phyloP scores from a whole-genome alignment of 1,140 invertebrate species.

The Pseudomyrmex dendroicus region DNA sequence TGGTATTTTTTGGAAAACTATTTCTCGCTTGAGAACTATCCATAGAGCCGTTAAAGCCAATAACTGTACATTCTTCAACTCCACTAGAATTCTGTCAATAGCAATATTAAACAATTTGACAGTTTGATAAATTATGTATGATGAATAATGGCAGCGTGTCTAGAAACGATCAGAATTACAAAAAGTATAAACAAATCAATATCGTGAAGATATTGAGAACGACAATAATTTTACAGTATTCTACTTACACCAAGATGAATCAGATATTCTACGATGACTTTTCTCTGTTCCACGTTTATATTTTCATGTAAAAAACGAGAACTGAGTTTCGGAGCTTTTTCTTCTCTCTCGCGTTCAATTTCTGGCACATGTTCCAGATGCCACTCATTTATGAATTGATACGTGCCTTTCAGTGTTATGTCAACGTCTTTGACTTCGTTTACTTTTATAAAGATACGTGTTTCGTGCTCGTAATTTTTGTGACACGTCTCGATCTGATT shows the following conservation, averaged over 20 bases:
- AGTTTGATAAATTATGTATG: constrained; percentile 70
- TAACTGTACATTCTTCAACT: constrained; percentile 58
- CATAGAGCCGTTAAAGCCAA: constrained; percentile 70
- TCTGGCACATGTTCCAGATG: background rate
- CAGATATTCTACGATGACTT: constrained; percentile 68
- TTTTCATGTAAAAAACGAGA: constrained; percentile 37
- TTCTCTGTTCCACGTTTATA: constrained; percentile 69
- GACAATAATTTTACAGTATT: background rate
- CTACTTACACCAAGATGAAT: constrained; percentile 63
- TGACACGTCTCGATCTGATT: no score
- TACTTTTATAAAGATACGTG: background rate
- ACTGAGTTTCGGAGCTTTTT: constrained; percentile 33
- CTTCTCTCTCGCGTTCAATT: constrained; percentile 38
- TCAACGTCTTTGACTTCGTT: background rate
- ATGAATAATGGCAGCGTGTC: constrained; percentile 64
- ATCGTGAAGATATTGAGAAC: background rate
- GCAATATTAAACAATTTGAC: constrained; percentile 73
- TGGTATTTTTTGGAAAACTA: constrained; percentile 61
- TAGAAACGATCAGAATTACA: constrained; percentile 35
- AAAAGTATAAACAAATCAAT: background rate
- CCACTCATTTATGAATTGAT: no score
- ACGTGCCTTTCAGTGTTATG: no score
- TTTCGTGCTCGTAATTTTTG: no score
- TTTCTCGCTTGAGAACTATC: constrained; percentile 73
- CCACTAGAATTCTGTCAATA: constrained; percentile 56